A percentile compares a stretch with the other conserved stretches of the same genome.
Evolutionary conservation across 2,888 invertebrate genomes (phyloP).

Genomic region (Dicyrtoma fusca): DNA sequence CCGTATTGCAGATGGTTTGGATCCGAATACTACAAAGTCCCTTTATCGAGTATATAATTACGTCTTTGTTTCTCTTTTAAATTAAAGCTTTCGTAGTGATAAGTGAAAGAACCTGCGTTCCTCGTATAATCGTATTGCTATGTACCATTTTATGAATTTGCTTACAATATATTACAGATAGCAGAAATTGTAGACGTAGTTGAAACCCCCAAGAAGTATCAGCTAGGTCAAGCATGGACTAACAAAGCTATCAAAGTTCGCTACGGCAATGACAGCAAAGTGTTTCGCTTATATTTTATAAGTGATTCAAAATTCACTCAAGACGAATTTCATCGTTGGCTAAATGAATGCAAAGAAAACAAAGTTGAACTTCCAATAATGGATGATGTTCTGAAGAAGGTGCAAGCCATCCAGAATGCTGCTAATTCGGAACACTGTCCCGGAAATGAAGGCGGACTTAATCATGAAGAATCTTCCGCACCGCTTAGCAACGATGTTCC

Average conservation of each 20-base stretch:
- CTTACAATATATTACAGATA: constrained; percentile 64
- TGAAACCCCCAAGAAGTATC: constrained; percentile 72
- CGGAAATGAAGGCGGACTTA: no score
- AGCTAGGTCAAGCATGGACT: constrained; percentile 89
- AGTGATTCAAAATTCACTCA: constrained; percentile 96
- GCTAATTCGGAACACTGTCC: no score
- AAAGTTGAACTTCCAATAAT: constrained; percentile 76
- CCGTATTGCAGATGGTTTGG: constrained; percentile 92
- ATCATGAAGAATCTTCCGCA: no score
- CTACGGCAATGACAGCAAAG: constrained; percentile 85
- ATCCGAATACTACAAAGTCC: constrained; percentile 67
- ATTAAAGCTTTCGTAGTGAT: neutral
- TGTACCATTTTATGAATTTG: neutral
- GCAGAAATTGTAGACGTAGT: constrained; percentile 72
- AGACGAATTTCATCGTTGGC: constrained; percentile 91
- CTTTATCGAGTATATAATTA: constrained; percentile 78
- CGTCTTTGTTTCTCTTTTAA: no score
- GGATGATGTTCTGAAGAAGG: no score
- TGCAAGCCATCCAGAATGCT: no score
- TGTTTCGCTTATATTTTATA: constrained; percentile 93
- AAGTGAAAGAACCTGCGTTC: no score
- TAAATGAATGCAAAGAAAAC: constrained; percentile 72
- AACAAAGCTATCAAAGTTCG: constrained; percentile 73
- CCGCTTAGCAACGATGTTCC: no score
- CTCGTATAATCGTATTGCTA: constrained; percentile 29